Conservation (phyloP, 2,113 vertebrate species). For the Ginglymostoma cirratum region DNA sequence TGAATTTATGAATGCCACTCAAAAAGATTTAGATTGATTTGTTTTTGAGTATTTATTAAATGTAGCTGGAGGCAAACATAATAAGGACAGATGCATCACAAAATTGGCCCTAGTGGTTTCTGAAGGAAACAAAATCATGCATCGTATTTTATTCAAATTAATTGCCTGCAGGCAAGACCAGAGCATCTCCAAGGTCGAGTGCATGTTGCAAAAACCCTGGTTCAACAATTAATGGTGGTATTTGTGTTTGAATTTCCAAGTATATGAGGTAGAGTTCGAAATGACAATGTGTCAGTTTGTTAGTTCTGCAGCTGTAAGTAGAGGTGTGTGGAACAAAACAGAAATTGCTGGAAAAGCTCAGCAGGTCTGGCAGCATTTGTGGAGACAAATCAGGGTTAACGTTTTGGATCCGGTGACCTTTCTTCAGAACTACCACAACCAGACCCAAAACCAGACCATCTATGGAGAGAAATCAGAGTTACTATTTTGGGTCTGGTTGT, state of each 20-base stretch:
- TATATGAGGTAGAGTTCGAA: not conserved
- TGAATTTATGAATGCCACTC: not conserved
- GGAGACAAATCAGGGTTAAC: no score
- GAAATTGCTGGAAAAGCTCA: no score
- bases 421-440: no score
- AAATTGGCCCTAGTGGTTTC: constrained; percentile 14
- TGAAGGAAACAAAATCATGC: constrained; percentile 3
- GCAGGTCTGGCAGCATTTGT: no score
- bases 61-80: not conserved
- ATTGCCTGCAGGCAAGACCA: constrained; percentile 11
- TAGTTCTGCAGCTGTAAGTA: not conserved
- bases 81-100: constrained; percentile 29
- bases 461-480: no score
- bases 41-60: not conserved
- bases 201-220: not conserved
- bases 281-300: not conserved
- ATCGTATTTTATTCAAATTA: constrained; percentile 24
- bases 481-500: no score
- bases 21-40: not conserved
- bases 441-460: no score
- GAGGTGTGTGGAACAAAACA: not conserved
- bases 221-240: not conserved
- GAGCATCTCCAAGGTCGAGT: not conserved
- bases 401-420: no score
- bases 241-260: not conserved